These are phyloP conservation scores for Corythoichthys intestinalis DNA, from an alignment of 2,113 vertebrate genomes.

Conservation along the genomic window DNA sequence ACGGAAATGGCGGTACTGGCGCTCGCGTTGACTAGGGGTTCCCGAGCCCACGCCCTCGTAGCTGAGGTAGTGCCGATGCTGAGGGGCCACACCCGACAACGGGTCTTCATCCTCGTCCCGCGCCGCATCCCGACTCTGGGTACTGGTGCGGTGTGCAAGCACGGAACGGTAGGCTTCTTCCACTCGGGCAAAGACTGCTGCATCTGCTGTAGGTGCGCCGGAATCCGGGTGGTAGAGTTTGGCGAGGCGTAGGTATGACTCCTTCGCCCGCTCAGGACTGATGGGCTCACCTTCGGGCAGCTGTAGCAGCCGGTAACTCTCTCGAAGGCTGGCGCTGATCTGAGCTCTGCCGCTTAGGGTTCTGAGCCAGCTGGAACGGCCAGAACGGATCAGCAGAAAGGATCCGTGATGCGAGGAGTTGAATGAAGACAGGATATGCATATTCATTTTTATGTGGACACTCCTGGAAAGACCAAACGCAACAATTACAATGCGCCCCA, in stretches of 20 bases:
- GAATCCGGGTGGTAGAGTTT: slow-evolving; percentile 91
- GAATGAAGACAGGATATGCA: slow-evolving; percentile 24
- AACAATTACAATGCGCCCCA: not conserved
- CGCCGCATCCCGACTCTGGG: slow-evolving; percentile 28
- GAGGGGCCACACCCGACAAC: slow-evolving; percentile 68
- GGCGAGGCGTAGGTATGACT: slow-evolving; percentile 80
- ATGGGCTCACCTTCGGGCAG: slow-evolving; percentile 50
- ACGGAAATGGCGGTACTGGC: slow-evolving; percentile 85
- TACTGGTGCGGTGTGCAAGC: slow-evolving; percentile 66
- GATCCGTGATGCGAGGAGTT: not conserved
- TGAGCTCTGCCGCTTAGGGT: slow-evolving; percentile 21
- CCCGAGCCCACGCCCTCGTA: slow-evolving; percentile 88
- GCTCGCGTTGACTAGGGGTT: slow-evolving; percentile 87
- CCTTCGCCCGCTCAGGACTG: slow-evolving; percentile 74
- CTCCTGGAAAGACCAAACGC: not conserved
- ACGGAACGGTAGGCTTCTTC: slow-evolving; percentile 85
- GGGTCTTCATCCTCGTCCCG: slow-evolving; percentile 69
- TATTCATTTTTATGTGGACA: slow-evolving; percentile 38
- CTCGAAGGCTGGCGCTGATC: slow-evolving; percentile 51
- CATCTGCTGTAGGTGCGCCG: slow-evolving; percentile 73
- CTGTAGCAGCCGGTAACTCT: slow-evolving; percentile 69
- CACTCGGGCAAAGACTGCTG: slow-evolving; percentile 76
- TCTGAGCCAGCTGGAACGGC: slow-evolving; percentile 17
- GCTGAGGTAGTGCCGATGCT: slow-evolving; percentile 90
- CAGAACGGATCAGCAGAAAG: slow-evolving; percentile 14